Base-by-base conservation (phyloP, 2,113 vertebrate genomes). In the Empidonax traillii region DNA sequence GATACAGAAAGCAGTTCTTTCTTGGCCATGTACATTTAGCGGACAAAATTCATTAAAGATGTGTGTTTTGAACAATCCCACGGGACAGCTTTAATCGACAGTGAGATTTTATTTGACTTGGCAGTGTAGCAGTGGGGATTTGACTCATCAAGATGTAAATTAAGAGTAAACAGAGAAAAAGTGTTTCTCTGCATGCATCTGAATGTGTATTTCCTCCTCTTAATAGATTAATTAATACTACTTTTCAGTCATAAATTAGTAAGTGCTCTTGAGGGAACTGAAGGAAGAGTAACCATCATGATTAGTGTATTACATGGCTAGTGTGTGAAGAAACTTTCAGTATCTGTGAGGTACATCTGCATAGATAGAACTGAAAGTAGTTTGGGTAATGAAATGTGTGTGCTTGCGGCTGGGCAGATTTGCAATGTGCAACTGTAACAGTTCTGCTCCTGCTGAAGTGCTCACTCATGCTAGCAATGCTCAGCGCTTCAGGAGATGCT, bases 81-180 rank as follows among this genome's bases (percentile, higher is more conserved):
- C 44, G 23, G 73, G 94, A 93, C 76, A 37, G 8, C 63, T 92
- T 86, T 51, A 92, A 63, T 74, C 2, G 1, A 69, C 0, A 4
- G 24, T 56, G 76, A 85, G 77, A 46, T 93, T 51, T 55, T 92
- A 23, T 86, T 94, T 96, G 84, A 41, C 73, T 94, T 94, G 86
- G 85, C 88, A 89, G 23, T 58, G 47, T 67, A 63, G 22, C 73
- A n/a, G 80, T 33, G 58, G 56, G 76, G 61, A 95, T 88, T 92
- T 94, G 79, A 90, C 93, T 96, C 92, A 95, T 93, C 83, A 80
- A 92, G 52, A 96, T 93, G 88, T 61, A 94, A 93, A 88, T 95
- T 37, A 92, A 90, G 88, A 53, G 49, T 84, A 85, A 96, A 88
- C 2, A 84, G 24, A 77, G 47, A 66, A 49, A 96, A 71, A 77